Evolutionary conservation across 2,113 vertebrate species (phyloP), one percentile per base, ranked within the genome.

Genomic region (Aythya baeri): DNA sequence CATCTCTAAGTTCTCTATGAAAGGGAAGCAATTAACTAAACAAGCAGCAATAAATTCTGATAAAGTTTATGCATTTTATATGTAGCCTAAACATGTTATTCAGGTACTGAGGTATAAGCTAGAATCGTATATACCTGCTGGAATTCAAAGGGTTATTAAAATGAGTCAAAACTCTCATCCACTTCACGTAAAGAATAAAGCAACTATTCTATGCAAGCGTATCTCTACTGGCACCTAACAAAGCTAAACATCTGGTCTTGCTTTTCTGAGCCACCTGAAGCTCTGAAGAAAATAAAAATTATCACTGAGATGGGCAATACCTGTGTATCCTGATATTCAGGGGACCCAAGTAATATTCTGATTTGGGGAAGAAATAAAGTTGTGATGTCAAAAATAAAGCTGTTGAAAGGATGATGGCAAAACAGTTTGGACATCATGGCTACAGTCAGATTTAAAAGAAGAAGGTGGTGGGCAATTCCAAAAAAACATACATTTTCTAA

Each of bases 391-490:
- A 66, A 86, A 85, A 63, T 6, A 3, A 61, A 83, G 25, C 1
- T 77, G 52, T 32, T 52, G n/a, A 71, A 87, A 81, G 31, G 36
- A 87, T 34, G 44, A 66, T 41, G 32, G 36, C 7, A 92, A 94
- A 84, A 52, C n/a, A 65, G 87, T 83, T 82, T 36, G 31, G 44
- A 75, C 59, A 36, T 18, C 2, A 0, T 5, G 5, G 38, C 57
- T 79, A 65, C 79, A 91, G 61, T 7, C 8, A 0, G 34, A 65
- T 52, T 83, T 65, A 29, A 57, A 90, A 50, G 65, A 86, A 44
- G 14, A 29, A 59, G 8, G 2, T 1, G 7, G 2, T 1, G 5
- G 16, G 38, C 32, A 77, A 74, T 57, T 86, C 2, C 3, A 65
- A 91, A 84, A 80, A 80, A 25, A 5, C 13, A 68, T 6, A 54